phyloP scores from a whole-genome alignment of 2,113 vertebrate genomes.

The Bos taurus region DNA sequence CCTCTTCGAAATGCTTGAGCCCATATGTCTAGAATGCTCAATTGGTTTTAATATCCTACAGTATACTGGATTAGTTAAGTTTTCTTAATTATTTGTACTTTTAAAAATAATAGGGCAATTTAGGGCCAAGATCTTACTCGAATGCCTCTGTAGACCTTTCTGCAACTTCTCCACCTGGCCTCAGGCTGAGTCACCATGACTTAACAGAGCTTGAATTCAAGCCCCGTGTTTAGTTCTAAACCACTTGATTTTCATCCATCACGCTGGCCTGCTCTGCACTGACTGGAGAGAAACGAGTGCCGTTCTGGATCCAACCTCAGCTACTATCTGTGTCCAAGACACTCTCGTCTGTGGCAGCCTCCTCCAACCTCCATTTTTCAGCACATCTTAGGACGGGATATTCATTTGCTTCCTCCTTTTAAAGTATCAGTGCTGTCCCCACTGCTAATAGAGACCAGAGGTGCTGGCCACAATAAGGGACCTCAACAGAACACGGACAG shows the following conservation, averaged over 20 bases:
- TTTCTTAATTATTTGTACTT: not conserved
- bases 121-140: not conserved
- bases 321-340: not conserved
- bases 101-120: not conserved
- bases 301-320: not conserved
- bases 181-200: not conserved
- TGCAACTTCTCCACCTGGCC: not conserved
- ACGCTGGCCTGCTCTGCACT: not conserved
- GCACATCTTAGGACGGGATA: constrained; percentile 9
- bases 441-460: constrained; percentile 60
- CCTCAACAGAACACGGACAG: constrained; percentile 29
- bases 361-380: not conserved
- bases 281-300: not conserved
- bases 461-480: not conserved
- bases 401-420: constrained; percentile 40
- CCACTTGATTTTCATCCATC: not conserved
- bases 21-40: not conserved
- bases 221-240: not conserved
- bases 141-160: not conserved
- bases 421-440: not conserved
- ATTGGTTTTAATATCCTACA: not conserved
- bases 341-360: not conserved
- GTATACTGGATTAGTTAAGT: not conserved
- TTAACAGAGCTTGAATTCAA: not conserved
- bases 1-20: not conserved